Evolutionary conservation across 2,797 vertebrate species (phyloP), one percentile per base, ranked within the genome.

Genomic region (Enteromius paludinosus): DNA sequence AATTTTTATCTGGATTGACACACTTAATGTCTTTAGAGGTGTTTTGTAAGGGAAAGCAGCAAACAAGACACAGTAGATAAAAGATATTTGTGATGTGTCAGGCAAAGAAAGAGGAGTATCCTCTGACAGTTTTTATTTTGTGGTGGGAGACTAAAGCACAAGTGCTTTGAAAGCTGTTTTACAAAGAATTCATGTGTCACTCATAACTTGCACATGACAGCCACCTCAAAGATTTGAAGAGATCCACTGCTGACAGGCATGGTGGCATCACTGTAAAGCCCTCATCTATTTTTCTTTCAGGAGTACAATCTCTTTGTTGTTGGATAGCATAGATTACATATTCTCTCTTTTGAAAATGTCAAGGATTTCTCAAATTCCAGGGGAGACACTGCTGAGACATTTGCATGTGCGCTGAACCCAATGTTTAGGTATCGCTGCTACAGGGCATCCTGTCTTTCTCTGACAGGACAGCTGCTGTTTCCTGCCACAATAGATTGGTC

Each of bases 101-200:
- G 47, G 20, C 14, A 78, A 82, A 64, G 66, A 47, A 82, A 74
- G 23, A 35, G 68, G 47, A 72, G 25, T 59, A 41, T 78, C 59
- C 54, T 78, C 61, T 59, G 79, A 85, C 75, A 69, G 35, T 49
- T 75, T 77, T 71, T 69, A 56, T 72, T 81, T 82, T 81, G 43
- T 71, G 41, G 65, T 70, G 65, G 78, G 23, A 85, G 45, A 54
- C 64, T 70, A 45, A 73, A 68, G 61, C 23, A 14, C 74, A 49
- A 52, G 43, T 71, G 20, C 73, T 81, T 71, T 68, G 64, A 84
- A 69, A 74, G 64, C 80, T 82, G 61, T 68, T 82, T 82, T 66
- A 75, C 80, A 82, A 82, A 82, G 80, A 66, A 82, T 82, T 66
- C 61, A 68, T 68, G 80, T 82, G 71, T 66, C 71, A 82, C 45